Evolutionary conservation across 2,113 vertebrate genomes (phyloP).

Genomic region (Narcine bancroftii): DNA sequence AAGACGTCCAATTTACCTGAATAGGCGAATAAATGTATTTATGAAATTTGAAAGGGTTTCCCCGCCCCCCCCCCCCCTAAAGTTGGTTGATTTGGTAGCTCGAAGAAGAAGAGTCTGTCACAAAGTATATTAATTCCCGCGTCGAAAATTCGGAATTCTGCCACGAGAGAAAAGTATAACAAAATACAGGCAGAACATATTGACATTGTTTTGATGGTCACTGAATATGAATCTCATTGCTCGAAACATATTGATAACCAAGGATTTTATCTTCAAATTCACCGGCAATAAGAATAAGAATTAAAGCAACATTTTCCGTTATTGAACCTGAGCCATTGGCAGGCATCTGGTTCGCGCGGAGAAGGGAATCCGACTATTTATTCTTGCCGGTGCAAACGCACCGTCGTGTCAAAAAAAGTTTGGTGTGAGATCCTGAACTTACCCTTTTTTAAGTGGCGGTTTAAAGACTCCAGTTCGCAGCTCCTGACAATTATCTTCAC

Average conservation of each 20-base stretch:
- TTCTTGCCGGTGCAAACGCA: neutral
- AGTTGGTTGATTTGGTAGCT: neutral
- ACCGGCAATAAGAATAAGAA: neutral
- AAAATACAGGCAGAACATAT: neutral
- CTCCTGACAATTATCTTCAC: neutral
- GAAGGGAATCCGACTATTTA: neutral
- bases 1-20: neutral
- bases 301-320: neutral
- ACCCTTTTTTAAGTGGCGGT: neutral
- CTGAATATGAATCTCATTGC: neutral
- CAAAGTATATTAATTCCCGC: neutral
- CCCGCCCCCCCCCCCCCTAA: no score
- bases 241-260: neutral
- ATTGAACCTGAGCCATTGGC: no score
- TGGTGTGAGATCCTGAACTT: neutral
- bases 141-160: neutral
- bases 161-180: neutral
- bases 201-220: neutral
- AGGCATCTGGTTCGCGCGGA: neutral
- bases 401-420: neutral
- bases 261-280: neutral
- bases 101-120: neutral
- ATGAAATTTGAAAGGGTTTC: neutral
- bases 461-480: neutral
- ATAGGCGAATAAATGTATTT: neutral